Base-by-base conservation (phyloP, 1,140 invertebrate genomes). In the Cydia pomonella region DNA sequence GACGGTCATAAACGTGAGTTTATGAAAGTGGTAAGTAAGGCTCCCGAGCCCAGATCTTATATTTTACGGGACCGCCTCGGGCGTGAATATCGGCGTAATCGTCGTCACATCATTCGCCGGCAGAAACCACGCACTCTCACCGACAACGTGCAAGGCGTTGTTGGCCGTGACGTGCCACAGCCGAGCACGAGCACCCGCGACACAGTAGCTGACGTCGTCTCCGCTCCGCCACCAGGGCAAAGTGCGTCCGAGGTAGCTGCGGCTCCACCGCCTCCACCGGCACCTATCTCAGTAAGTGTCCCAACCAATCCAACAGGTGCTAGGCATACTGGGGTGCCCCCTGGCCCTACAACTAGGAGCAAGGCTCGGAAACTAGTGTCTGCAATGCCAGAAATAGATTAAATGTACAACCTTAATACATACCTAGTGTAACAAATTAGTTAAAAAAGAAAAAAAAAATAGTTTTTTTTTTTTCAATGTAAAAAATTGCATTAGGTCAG, bases 261-360 rank as follows among this genome's bases (percentile, higher is more conserved):
- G 18, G 50, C 50, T 13, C 13, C 50, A 6, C 10, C 16, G 5
- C 13, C 50, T 12, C 7, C 12, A 13, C 4, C 16, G 16, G 1
- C 3, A 4, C 4, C 18, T 5, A 9, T 12, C 10, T 3, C 38
- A 12, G 38, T 41, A 41, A 41, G 38, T 41, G 16, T 16, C 13
- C 16, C 50, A 13, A 53, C 10, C 50, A 2, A 53, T n/a, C 16
- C 13, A 13, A 16, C 18, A 12, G 4, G 18, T 4, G 7, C 50
- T 13, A 53, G n/a, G 50, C 50, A 53, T 53, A 53, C 50, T 21
- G 12, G 5, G 18, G 1, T 53, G 1, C 50, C 18, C 7, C 1
- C 50, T n/a, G 50, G 50, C 50, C 50, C 50, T 53, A 53, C 50
- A 53, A 53, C 50, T 53, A 53, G 50, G 16, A 53, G 50, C 50